Percentiles rank a stretch among this genome's conserved stretches.
Evolutionary conservation across 2,888 invertebrate genomes (phyloP).

Genomic region (Cyclophora punctaria): DNA sequence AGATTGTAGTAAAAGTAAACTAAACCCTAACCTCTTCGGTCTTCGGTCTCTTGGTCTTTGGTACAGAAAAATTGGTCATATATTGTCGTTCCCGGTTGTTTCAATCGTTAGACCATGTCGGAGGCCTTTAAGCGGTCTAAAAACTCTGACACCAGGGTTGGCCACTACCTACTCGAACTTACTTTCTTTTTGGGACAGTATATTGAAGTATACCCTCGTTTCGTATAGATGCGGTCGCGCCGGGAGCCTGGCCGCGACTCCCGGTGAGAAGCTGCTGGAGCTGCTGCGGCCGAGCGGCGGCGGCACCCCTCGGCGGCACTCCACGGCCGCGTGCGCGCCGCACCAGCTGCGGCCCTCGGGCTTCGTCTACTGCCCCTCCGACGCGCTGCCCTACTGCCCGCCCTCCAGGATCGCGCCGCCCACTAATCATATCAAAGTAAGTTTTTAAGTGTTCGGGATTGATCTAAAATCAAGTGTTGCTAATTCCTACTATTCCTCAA

Average conservation of each 20-base stretch:
- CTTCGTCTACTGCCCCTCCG: slow-evolving; percentile 70
- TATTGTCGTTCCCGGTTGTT: too few relatives aligned
- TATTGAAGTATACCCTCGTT: neutral
- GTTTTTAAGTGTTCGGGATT: neutral
- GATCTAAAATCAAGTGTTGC: too few relatives aligned
- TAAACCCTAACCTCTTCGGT: too few relatives aligned
- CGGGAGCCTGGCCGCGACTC: slow-evolving; percentile 65
- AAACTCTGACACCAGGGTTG: too few relatives aligned
- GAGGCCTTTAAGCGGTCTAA: too few relatives aligned
- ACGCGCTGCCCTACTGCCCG: slow-evolving; percentile 70
- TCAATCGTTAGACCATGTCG: too few relatives aligned
- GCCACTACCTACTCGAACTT: too few relatives aligned
- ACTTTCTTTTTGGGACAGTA: too few relatives aligned
- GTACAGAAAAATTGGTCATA: too few relatives aligned
- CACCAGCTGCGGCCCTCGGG: slow-evolving; percentile 43
- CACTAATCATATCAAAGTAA: slow-evolving; percentile 35
- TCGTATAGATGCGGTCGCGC: slow-evolving; percentile 59
- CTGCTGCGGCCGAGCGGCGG: slow-evolving; percentile 63
- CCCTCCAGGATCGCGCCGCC: slow-evolving; percentile 56
- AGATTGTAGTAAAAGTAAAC: too few relatives aligned
- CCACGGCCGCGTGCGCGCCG: slow-evolving; percentile 57
- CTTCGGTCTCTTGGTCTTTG: too few relatives aligned
- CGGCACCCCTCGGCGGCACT: slow-evolving; percentile 64
- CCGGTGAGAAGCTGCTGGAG: slow-evolving; percentile 72
- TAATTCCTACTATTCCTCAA: too few relatives aligned